Base-by-base conservation (phyloP, 2,888 invertebrate genomes). In the Cetonia aurata region DNA sequence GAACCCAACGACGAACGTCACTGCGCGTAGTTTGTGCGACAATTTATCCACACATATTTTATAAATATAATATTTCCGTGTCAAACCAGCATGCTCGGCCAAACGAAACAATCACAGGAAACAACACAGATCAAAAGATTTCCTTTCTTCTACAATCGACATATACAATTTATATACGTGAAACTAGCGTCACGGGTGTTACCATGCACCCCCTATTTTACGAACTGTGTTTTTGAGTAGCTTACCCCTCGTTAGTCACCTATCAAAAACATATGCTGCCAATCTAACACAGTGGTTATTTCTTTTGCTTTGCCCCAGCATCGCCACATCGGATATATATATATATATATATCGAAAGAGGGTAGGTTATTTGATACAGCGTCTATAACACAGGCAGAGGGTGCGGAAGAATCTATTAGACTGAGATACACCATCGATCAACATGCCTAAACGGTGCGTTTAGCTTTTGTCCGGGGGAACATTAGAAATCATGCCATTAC, bases 261-360 rank as follows among this genome's bases (percentile, higher is more conserved):
- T 73, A 83, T 84, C 84, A 84, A 80, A 83, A 83, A 83, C 84
- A 84, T 83, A 83, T 83, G 84, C 82, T 82, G 79, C 83, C 77
- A 77, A 81, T 82, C 83, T 83, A 83, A 82, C 81, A 80, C 82
- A 83, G 79, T 80, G 83, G 80, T 82, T 82, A 82, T 83, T 80
- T 70, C 56, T 56, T 42, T 13, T 67, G 70, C 25, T 25, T 25
- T 25, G 25, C 3, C 25, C 25, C 25, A 25, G 25, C 25, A 25
- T 25, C 25, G 25, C 25, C 25, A 25, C 25, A 25, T 25, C 25
- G 25, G 25, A 4, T 25, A 25, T 25, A 25, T 25, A 25, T 25
- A 25, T 25, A 25, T 25, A 25, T 25, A 25, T 25, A 25, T 25
- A 25, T 25, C 25, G 25, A 25, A 25, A 25, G 25, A 25, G 25